Conservation (phyloP, 2,113 vertebrate genomes). For the Nesogale talazaci region DNA sequence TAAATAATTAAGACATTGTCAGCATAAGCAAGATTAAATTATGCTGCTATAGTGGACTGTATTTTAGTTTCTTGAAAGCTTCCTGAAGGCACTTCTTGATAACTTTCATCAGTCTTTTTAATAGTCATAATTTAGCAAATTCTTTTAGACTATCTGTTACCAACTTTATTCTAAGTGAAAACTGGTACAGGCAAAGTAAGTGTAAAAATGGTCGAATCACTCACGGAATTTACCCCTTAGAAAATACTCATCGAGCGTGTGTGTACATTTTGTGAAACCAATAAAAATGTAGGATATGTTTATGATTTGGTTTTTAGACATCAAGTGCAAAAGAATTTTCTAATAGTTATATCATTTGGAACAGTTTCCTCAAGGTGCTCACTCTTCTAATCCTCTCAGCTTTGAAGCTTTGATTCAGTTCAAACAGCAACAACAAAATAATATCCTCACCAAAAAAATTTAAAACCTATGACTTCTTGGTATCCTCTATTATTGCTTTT, state of each 20-base stretch:
- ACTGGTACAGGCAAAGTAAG: neutral
- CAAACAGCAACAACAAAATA: conserved; percentile 33
- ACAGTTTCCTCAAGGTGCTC: neutral
- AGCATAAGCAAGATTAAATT: conserved; percentile 29
- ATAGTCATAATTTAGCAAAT: neutral
- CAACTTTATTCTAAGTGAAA: neutral
- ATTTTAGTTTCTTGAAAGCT: conserved; percentile 11
- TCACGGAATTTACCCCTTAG: conserved; percentile 27
- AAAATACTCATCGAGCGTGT: conserved; percentile 1
- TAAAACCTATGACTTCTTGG: conserved; percentile 59
- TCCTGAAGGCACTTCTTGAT: conserved; percentile 18
- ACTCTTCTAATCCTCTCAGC: conserved; percentile 9
- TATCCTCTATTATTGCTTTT: conserved; percentile 61
- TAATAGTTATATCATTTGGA: neutral
- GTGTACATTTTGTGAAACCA: neutral
- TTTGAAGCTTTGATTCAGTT: conserved; percentile 40
- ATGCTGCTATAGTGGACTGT: neutral
- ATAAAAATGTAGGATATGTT: neutral
- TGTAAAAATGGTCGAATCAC: conserved; percentile 5
- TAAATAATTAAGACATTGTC: neutral
- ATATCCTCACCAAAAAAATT: conserved; percentile 64
- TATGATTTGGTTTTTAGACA: neutral
- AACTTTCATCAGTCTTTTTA: conserved; percentile 22
- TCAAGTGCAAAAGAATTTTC: neutral
- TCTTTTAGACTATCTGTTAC: neutral